Evolutionary conservation across 2,113 vertebrate species (phyloP), one percentile per base, ranked within the genome.

Genomic region (Anarrhichthys ocellatus): DNA sequence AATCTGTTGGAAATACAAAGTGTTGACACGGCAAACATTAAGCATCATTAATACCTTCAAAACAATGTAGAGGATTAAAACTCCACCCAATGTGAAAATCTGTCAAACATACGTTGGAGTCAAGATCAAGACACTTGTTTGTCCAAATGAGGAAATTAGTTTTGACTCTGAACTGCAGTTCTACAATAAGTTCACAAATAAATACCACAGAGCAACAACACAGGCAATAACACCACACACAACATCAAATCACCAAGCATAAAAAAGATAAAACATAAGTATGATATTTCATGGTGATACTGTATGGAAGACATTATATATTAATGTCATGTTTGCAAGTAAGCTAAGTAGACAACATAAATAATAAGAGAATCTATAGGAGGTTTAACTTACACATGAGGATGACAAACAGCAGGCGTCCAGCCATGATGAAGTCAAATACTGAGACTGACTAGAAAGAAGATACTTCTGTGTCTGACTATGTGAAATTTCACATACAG

Each of bases 361-460:
- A 69, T 36, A 20, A 27, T 54, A 1, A 2, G 9, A 29, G 15
- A 46, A 58, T 34, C 32, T 14, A 68, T 10, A 73, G 6, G 1
- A 62, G 10, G 32, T 0, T 62, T 6, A 0, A 85, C 83, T 66
- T 24, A 87, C 80, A 38, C 9, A 78, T 52, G 44, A 90, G 52
- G 61, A 83, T 13, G 61, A 72, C 6, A 7, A 87, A 61, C 48
- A 85, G 5, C 50, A 71, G 50, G 3, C 9, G 15, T 3, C 52
- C 61, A 34, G 38, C 27, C 27, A 27, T 27, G 27, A 27, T 27
- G 27, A 27, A 27, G 27, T 27, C 27, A 27, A 27, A 27, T 27
- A 27, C 27, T 27, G 27, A 27, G 27, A 27, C 27, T 27, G 27
- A 27, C 27, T 27, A 27, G 27, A 27, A 27, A 27, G 27, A 27